Conservation (phyloP, 2,888 invertebrate species). For the Capitulum mitella region DNA sequence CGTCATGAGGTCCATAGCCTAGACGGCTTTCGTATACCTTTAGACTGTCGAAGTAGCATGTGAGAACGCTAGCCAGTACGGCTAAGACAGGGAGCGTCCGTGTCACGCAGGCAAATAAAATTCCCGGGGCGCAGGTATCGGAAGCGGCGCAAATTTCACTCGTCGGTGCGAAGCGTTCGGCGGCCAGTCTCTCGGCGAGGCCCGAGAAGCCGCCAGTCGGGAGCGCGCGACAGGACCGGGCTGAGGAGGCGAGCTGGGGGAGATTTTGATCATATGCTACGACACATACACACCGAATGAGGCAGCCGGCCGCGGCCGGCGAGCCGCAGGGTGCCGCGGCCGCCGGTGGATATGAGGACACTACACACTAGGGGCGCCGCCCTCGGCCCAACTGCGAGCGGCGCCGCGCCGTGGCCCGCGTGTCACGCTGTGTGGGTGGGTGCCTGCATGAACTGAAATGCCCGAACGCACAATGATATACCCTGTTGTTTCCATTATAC, state of each 20-base stretch:
- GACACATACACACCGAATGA: background rate
- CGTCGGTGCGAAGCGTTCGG: too few relatives aligned
- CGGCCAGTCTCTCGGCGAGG: too few relatives aligned
- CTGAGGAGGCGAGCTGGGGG: background rate
- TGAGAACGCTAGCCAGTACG: background rate
- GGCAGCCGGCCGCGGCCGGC: background rate
- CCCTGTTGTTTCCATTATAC: slow-evolving; percentile 24
- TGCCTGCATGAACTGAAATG: slow-evolving; percentile 22
- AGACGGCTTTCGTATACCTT: background rate
- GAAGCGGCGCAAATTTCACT: background rate
- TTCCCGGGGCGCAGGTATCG: background rate
- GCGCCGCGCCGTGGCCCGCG: background rate
- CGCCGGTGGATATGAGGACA: background rate
- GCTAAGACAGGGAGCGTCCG: background rate
- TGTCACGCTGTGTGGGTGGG: background rate
- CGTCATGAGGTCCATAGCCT: background rate
- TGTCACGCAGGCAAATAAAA: background rate
- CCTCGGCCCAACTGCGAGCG: background rate
- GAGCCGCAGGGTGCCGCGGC: background rate
- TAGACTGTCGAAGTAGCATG: background rate
- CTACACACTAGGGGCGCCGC: background rate
- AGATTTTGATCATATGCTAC: slow-evolving; percentile 24
- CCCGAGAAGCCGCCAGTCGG: too few relatives aligned
- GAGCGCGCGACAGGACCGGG: background rate
- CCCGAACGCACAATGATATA: slow-evolving; percentile 23